These are phyloP conservation scores for chimpanzee (Pan troglodytes) DNA, from an alignment of 2,113 vertebrate species.

Conservation along the genomic window DNA sequence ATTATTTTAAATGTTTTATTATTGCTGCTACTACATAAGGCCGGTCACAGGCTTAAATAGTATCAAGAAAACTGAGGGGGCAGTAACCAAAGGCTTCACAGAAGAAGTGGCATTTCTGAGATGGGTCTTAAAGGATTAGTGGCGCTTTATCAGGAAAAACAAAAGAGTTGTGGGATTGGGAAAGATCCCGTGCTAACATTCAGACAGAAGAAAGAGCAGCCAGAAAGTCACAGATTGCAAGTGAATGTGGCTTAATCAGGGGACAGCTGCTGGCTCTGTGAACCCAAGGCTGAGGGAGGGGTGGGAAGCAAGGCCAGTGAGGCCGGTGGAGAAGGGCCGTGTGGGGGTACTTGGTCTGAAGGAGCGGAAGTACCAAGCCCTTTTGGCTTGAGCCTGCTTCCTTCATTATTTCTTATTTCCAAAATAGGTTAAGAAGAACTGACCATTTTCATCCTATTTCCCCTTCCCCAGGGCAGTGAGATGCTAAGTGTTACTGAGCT, in stretches of 20 bases:
- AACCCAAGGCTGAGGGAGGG: accelerated
- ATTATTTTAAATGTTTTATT: neutral
- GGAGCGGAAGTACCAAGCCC: neutral
- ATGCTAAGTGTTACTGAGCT: neutral
- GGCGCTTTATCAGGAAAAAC: neutral
- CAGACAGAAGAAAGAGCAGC: neutral
- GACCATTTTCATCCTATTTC: neutral
- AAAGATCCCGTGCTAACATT: neutral
- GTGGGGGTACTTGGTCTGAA: neutral
- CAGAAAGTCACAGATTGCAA: neutral
- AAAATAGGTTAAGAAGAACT: neutral
- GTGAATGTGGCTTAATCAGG: accelerated
- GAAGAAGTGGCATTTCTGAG: neutral
- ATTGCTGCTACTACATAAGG: neutral
- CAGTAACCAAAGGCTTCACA: neutral
- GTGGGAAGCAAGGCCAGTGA: neutral
- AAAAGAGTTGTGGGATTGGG: too few relatives aligned
- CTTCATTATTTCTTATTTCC: neutral
- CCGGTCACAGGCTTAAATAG: neutral
- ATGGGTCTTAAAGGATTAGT: slow-evolving; percentile 26
- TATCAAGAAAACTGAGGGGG: neutral
- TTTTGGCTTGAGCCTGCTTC: neutral
- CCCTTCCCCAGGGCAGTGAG: neutral
- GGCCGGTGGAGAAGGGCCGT: accelerated
- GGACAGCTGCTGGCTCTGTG: neutral